phyloP scores from a whole-genome alignment of 2,797 vertebrate genomes.

The Syncerus caffer region DNA sequence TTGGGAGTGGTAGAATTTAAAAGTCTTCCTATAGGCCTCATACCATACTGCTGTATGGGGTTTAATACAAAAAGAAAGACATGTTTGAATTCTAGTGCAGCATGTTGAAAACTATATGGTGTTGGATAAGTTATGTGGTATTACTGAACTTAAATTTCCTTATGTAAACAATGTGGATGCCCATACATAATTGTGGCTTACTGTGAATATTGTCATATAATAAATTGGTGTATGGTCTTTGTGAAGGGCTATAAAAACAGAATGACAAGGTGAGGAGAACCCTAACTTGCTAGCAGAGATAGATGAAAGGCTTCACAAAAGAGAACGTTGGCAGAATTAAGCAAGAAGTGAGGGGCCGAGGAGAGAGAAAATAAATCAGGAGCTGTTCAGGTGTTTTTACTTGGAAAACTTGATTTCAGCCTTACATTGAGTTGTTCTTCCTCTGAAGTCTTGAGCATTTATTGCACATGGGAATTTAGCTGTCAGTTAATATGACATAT shows the following conservation, averaged over 20 bases:
- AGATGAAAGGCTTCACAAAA: not conserved
- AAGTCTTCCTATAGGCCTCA: not conserved
- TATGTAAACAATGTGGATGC: not conserved
- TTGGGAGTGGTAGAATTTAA: not conserved
- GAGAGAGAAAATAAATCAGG: not conserved
- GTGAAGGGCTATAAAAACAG: not conserved
- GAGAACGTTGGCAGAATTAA: not conserved
- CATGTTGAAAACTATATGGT: not conserved
- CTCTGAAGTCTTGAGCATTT: conserved; percentile 32
- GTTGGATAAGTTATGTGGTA: not conserved
- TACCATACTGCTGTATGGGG: not conserved
- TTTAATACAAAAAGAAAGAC: not conserved
- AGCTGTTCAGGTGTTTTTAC: conserved; percentile 6
- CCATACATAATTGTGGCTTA: not conserved
- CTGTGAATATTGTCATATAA: not conserved
- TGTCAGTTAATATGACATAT: not conserved
- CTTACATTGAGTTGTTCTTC: not conserved
- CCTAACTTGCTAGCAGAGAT: not conserved
- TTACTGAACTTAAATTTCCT: not conserved
- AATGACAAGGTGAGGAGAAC: conserved; percentile 3
- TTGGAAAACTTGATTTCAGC: not conserved
- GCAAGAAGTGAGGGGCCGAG: not conserved
- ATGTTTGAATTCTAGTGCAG: conserved; percentile 15
- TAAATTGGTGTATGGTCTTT: not conserved
- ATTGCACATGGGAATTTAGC: not conserved